These are phyloP conservation scores for Muscicapa adusta DNA, from an alignment of 2,113 vertebrate species.

Conservation along the genomic window DNA sequence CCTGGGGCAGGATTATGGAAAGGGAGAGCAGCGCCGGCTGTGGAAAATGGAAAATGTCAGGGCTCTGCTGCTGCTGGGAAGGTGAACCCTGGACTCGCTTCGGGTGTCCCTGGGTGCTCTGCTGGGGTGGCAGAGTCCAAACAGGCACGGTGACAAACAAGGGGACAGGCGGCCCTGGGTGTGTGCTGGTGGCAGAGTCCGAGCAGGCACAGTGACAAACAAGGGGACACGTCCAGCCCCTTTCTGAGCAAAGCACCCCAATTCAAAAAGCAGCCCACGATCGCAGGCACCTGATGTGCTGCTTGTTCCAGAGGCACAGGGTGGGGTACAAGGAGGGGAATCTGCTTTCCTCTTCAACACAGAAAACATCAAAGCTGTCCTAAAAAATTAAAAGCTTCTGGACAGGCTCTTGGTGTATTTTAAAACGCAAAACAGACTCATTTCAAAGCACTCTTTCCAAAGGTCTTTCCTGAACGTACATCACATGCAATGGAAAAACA, in stretches of 20 bases:
- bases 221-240: accelerated
- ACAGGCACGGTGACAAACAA: accelerated
- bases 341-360: slow-evolving; percentile 8
- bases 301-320: not conserved
- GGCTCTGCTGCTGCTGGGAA: not conserved
- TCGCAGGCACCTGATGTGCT: not conserved
- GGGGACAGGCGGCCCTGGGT: not conserved
- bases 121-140: not conserved
- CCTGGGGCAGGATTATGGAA: not conserved
- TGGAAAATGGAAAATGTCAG: not conserved
- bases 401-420: not conserved
- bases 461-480: slow-evolving; percentile 24
- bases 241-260: not conserved
- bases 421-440: not conserved
- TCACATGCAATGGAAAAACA: slow-evolving; percentile 40
- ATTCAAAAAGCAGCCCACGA: not conserved
- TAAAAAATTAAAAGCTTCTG: slow-evolving; percentile 14
- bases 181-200: not conserved
- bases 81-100: not conserved
- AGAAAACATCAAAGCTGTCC: not conserved
- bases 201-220: accelerated
- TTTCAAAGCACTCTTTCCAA: slow-evolving; percentile 5
- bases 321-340: not conserved
- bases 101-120: not conserved
- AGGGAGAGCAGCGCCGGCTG: not conserved